Base-by-base conservation (phyloP, 2,888 invertebrate genomes). In the Oscheius sp. region DNA sequence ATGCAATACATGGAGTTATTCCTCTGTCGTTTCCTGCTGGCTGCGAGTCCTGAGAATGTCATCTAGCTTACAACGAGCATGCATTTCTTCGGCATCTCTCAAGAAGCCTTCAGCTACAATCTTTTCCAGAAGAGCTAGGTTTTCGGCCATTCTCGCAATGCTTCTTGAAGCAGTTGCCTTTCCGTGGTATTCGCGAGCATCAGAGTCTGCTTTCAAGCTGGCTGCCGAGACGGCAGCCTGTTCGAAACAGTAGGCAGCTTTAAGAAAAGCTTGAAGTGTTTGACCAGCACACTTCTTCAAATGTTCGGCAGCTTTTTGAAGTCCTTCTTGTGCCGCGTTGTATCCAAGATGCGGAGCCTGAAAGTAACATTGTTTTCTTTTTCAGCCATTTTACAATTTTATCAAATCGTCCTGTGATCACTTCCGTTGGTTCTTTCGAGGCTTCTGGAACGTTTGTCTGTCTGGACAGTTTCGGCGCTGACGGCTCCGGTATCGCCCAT, bases 301-400 rank as follows among this genome's bases (percentile, higher is more conserved):
- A 63, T 50, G 63, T 3, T 37, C 48, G 7, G 48, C 47, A 13
- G 48, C 63, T 47, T 50, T n/a, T 5, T 1, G 10, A 21, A 63
- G 47, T 13, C 63, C 50, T 47, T 63, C 50, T 5, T 11, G 29
- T 29, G 29, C 50, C 21, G 63, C 47, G 48, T 63, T 63, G 29
- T 63, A 63, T n/a, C 11, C 21, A 7, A 63, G n/a, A 63, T 63
- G 63, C 3, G 63, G 48, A 29, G 48, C 63, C 63, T 63, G n/a
- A 9, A 62, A 42, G 10, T 21, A 21, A 21, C 21, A 21, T 21
- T 21, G 21, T 21, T 21, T 21, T 21, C 21, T 21, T 21, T 21
- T 21, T 21, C 21, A 21, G 21, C 21, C 33, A 37, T 11, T 42
- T 35, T 42, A 62, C 42, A 11, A 42, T 62, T 2, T 42, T 62